These are phyloP conservation scores for Nymphalis polychloros DNA, from an alignment of 2,888 invertebrate species.

Conservation along the genomic window DNA sequence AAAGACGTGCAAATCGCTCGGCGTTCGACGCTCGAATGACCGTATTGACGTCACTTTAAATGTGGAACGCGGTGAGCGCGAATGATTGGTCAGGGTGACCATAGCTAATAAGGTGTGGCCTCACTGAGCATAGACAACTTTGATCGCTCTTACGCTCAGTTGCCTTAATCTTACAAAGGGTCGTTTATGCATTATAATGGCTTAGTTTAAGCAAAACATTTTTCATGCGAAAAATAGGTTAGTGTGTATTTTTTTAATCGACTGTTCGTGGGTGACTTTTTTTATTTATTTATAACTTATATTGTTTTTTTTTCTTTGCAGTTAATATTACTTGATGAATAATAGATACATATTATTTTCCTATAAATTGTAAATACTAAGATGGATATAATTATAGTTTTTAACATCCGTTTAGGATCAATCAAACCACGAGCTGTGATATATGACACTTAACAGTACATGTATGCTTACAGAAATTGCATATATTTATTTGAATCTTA, in stretches of 20 bases:
- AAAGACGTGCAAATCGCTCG: constrained; percentile 41
- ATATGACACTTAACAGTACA: too few species aligned
- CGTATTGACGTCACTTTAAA: constrained; percentile 56
- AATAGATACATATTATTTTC: too few species aligned
- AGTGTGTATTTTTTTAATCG: constrained; percentile 10
- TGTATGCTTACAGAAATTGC: too few species aligned
- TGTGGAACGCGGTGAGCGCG: constrained; percentile 58
- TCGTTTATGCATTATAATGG: constrained; percentile 16
- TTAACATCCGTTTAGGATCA: too few species aligned
- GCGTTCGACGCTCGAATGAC: constrained; percentile 44
- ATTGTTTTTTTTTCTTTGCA: too few species aligned
- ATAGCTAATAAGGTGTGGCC: constrained; percentile 66
- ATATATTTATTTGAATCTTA: too few species aligned
- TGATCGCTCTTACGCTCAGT: constrained; percentile 59
- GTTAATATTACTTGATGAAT: too few species aligned
- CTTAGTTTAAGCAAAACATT: constrained; percentile 11
- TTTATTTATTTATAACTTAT: neutral
- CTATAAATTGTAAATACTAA: too few species aligned
- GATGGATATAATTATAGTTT: too few species aligned
- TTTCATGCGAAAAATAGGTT: constrained; percentile 24
- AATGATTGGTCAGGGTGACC: constrained; percentile 62
- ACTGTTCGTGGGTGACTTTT: neutral
- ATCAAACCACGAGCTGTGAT: too few species aligned
- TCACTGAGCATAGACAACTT: constrained; percentile 60
- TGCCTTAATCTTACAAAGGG: constrained; percentile 62